These are phyloP conservation scores for Myiothlypis coronata DNA, from an alignment of 2,797 vertebrate genomes.

Conservation along the genomic window DNA sequence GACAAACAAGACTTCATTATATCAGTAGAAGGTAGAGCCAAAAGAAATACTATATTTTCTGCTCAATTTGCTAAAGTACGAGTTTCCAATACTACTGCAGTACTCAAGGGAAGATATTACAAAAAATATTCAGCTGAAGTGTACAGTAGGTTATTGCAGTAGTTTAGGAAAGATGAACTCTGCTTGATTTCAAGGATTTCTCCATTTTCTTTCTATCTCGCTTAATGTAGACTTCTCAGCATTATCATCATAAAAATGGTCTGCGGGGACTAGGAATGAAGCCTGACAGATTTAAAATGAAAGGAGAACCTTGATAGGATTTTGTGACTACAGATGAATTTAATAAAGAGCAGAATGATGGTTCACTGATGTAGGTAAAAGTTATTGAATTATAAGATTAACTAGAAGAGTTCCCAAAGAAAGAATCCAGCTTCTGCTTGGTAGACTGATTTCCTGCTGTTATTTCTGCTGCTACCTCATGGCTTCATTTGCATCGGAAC, in stretches of 20 bases:
- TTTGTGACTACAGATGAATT: conserved; percentile 32
- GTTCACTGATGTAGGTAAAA: background rate
- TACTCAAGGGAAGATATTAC: conserved; percentile 19
- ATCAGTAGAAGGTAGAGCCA: background rate
- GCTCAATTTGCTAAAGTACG: conserved; percentile 24
- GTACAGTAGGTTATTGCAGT: conserved; percentile 39
- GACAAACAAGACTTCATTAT: background rate
- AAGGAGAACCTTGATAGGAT: conserved; percentile 7
- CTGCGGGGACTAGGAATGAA: background rate
- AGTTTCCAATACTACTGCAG: background rate
- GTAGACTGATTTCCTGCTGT: background rate
- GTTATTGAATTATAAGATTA: conserved; percentile 5
- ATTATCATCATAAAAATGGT: conserved; percentile 15
- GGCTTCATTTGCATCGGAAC: background rate
- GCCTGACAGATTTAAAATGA: conserved; percentile 26
- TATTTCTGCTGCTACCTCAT: background rate
- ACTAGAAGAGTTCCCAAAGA: background rate
- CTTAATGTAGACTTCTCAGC: conserved; percentile 12
- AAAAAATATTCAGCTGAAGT: conserved; percentile 24
- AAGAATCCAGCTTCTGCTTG: background rate
- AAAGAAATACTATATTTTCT: conserved; percentile 11
- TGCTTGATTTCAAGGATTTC: conserved; percentile 48
- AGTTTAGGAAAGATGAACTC: conserved; percentile 33
- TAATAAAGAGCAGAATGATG: conserved; percentile 2
- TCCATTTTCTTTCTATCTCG: conserved; percentile 31